phyloP scores from a whole-genome alignment of 2,113 vertebrate species.

The Oenanthe melanoleuca region DNA sequence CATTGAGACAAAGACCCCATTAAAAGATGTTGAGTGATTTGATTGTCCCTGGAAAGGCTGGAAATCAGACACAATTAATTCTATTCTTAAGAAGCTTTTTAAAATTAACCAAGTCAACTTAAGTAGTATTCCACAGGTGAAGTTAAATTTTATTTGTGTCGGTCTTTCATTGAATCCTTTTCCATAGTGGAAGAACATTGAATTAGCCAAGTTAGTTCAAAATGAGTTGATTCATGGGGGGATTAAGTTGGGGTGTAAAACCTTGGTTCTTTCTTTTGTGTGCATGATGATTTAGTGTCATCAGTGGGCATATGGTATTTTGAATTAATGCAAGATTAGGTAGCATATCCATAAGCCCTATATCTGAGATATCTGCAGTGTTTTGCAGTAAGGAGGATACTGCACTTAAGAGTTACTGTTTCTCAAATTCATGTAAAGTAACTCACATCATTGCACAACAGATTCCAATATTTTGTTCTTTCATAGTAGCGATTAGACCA shows the following conservation, averaged over 20 bases:
- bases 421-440: constrained; percentile 7
- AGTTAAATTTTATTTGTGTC: neutral
- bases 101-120: neutral
- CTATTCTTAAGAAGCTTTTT: neutral
- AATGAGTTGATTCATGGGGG: neutral
- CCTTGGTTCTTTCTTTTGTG: neutral
- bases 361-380: accelerated
- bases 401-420: neutral
- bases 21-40: neutral
- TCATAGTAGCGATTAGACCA: constrained; percentile 26
- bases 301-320: neutral
- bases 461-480: constrained; percentile 43
- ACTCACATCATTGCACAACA: neutral
- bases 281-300: neutral
- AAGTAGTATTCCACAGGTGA: neutral
- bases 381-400: neutral
- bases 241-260: neutral
- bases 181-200: neutral
- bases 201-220: neutral
- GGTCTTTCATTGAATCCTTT: neutral
- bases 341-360: neutral
- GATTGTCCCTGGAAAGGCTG: neutral
- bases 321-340: neutral
- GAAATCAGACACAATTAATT: neutral
- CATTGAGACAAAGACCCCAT: neutral